A percentile compares a stretch with the other conserved stretches of the same genome.
Evolutionary conservation across 1,140 invertebrate genomes (phyloP).

Genomic region (Microvelia longipes): DNA sequence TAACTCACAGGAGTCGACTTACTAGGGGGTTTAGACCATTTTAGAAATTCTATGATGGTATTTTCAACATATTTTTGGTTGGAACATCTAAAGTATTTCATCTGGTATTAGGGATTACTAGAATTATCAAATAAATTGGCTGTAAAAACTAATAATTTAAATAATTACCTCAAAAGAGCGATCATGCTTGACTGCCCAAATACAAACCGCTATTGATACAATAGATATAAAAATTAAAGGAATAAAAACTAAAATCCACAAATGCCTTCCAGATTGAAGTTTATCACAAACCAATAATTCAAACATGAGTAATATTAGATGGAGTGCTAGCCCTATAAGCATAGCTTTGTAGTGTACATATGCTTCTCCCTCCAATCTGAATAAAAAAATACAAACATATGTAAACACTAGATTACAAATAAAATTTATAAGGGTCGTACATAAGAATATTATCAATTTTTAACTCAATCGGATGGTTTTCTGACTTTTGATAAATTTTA

Average conservation of each 20-base stretch:
- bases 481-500: too few species aligned
- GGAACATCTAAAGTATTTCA: too few species aligned
- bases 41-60: too few species aligned
- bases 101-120: too few species aligned
- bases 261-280: constrained; percentile 69
- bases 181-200: constrained; percentile 96
- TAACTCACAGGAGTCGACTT: too few species aligned
- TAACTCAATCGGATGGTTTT: too few species aligned
- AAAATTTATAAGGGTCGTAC: neutral
- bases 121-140: too few species aligned
- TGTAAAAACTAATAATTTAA: too few species aligned
- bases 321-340: constrained; percentile 83
- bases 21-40: too few species aligned
- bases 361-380: constrained; percentile 80
- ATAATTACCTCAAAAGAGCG: constrained; percentile 74
- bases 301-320: constrained; percentile 90
- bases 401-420: neutral
- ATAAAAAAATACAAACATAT: too few species aligned
- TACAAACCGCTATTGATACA: constrained; percentile 87
- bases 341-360: constrained; percentile 95
- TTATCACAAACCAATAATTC: constrained; percentile 91
- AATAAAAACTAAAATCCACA: constrained; percentile 93
- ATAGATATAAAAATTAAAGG: constrained; percentile 91
- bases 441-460: too few species aligned
- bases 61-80: too few species aligned